Base-by-base conservation (phyloP, 2,888 invertebrate genomes). In the Eilema depressum region DNA sequence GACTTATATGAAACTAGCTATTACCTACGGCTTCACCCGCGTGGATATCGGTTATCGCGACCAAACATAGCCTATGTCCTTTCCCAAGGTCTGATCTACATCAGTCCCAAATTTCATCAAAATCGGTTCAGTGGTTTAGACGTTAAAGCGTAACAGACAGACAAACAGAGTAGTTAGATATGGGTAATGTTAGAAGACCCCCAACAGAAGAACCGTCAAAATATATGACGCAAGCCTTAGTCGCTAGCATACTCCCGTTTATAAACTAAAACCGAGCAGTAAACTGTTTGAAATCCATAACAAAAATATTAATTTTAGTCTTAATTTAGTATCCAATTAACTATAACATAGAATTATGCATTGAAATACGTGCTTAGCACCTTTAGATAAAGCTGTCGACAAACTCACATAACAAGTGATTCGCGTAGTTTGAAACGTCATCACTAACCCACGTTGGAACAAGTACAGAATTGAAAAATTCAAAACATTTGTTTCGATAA, bases 401-500 rank as follows among this genome's bases (percentile, higher is more conserved):
- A 63, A 0, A 10, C 37, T 37, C 25, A 28, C 7, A 41, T 20
- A 28, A 28, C 47, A 64, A 64, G 11, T 64, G 53, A 64, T 23
- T 65, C 53, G 12, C 12, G 53, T 30, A 56, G 14, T 65, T 30
- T 7, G n/a, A 53, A 65, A 65, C n/a, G 53, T 56, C 53, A 5
- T 53, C 17, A 30, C 8, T 1, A 30, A 3, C 53, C 53, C 53
- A 65, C 64, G 53, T 53, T n/a, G 4, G 20, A 7, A 53, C 28
- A 53, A 56, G 17, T 41, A 20, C 30, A 56, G 53, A 65, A 65
- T 73, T 66, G 66, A 33, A 75, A 65, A 69, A 12, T 73, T 63
- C 62, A 37, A 59, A 67, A 68, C 11, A 68, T 76, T 66, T 71
- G 71, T 71, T 73, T 68, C 59, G 23, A 68, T 71, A 57, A 14